Base-by-base conservation (phyloP, 23 tunicate species). In the Phallusia fumigata region DNA sequence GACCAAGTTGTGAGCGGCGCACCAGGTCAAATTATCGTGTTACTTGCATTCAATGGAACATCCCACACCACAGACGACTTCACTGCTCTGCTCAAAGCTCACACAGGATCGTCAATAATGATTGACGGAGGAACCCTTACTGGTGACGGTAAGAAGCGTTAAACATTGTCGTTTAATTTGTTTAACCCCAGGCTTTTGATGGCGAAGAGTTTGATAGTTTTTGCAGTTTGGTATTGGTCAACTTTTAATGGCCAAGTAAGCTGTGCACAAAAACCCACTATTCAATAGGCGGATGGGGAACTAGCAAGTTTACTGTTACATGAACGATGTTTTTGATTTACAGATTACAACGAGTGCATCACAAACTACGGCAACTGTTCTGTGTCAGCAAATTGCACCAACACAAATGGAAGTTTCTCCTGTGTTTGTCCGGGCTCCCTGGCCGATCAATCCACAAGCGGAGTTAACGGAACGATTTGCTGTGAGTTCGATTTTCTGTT, bases 321-420 rank as follows among this genome's bases (percentile, higher is more conserved):
- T 21, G 8, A 58, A 6, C 13, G 69, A 13, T n/a, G n/a, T n/a
- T n/a, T 58, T 58, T 58, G 3, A 58, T 21, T 8, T 33, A 30
- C 52, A 84, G 87, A 84, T 49, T 84, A 51, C 76, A 53, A 84
- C 76, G 87, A 84, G 33, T 84, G 87, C 53, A 19, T 76, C 47
- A 40, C 47, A 76, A 84, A 84, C 81, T 84, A 84, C 33, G 87
- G 87, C 28, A 84, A 84, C 35, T 84, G 87, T 32, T 84, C 87
- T n/a, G 69, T n/a, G 45, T 26, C 80, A 58, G 83, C 89, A 30
- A 35, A 28, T 64, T 85, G 89, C 79, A 73, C 83, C 30, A 85
- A 85, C 89, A 65, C 83, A 0, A 51, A 85, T 28, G 89, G 89
- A 24, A 65, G 35, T 53, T 85, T 85, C 72, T 34, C 10, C 31